Evolutionary conservation across 2,888 invertebrate species (phyloP), one percentile per base, ranked within the genome.

Genomic region (Yponomeuta malinellus): DNA sequence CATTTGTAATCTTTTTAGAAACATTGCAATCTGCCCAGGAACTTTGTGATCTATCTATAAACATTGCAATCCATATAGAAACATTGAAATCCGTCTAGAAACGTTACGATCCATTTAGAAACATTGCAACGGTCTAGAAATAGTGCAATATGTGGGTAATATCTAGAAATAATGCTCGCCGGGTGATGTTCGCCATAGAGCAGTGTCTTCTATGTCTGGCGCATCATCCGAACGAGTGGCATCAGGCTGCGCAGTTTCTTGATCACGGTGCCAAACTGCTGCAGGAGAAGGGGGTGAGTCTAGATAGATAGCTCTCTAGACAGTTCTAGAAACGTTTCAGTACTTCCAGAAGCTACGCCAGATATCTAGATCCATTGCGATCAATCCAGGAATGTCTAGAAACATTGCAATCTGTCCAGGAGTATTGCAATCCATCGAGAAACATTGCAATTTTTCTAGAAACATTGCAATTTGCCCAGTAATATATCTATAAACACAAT

Each of bases 151-250:
- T 23, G 23, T 23, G 23, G 23, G 23, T 23, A 23, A 23, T 23
- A 23, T 23, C 23, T 23, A 23, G 23, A 23, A 23, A 23, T 23
- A 23, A 23, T 23, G 98, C 98, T 0, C 95, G 97, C 71, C 93
- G 99, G 74, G 99, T 99, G 0, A 98, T 99, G 95, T 99, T 99
- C 93, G 99, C 99, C 0, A 98, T 99, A 74, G 99, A 48, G 48
- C 52, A 69, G 69, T 69, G 99, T 78, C 90, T 99, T 69, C 90
- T 99, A 67, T 99, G 99, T 80, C 92, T 99, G 59, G 98, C 98
- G 0, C 99, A 99, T 89, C 98, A 99, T 86, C 98, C 99, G 0
- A 99, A 99, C 75, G 97, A 99, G 72, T 99, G 99, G 99, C 98
- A 98, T 85, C 99, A 99, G 89, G 99, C 99, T 0, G 98, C 99